Conservation (phyloP, 2,888 invertebrate species). For the Norana najaformis region DNA sequence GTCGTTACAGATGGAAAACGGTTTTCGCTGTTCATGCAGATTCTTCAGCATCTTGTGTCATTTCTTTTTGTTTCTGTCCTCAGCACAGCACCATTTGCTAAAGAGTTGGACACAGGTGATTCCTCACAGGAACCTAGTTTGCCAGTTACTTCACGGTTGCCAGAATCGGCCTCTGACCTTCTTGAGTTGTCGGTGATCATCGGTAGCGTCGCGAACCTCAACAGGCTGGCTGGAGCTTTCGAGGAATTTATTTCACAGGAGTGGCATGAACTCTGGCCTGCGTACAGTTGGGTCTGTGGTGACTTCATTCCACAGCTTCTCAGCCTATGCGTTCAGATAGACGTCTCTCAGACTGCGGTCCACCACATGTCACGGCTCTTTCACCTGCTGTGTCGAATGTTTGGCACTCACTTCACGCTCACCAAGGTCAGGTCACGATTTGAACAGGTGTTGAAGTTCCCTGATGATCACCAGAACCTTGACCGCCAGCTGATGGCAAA, state of each 20-base stretch:
- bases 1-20: conserved; percentile 35
- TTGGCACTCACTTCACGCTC: conserved; percentile 71
- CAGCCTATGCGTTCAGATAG: conserved; percentile 67
- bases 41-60: conserved; percentile 56
- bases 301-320: conserved; percentile 67
- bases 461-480: conserved; percentile 41
- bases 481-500: conserved; percentile 52
- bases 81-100: conserved; percentile 49
- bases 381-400: conserved; percentile 70
- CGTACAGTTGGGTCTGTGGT: conserved; percentile 69
- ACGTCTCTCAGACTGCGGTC: conserved; percentile 66
- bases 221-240: conserved; percentile 64
- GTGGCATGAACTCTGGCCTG: conserved; percentile 70
- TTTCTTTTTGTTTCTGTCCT: conserved; percentile 60
- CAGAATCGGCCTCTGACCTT: conserved; percentile 48
- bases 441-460: conserved; percentile 27
- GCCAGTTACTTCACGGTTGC: conserved; percentile 37
- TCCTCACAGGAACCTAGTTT: background rate
- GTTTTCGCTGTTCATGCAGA: conserved; percentile 53
- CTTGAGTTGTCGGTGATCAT: conserved; percentile 72
- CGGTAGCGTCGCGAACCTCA: conserved; percentile 67
- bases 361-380: conserved; percentile 68
- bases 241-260: conserved; percentile 70
- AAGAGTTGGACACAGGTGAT: background rate
- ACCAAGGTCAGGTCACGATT: conserved; percentile 51